Evolutionary conservation across 1,140 invertebrate species (phyloP), one percentile per base, ranked within the genome.

Genomic region (Anoplophora glabripennis): DNA sequence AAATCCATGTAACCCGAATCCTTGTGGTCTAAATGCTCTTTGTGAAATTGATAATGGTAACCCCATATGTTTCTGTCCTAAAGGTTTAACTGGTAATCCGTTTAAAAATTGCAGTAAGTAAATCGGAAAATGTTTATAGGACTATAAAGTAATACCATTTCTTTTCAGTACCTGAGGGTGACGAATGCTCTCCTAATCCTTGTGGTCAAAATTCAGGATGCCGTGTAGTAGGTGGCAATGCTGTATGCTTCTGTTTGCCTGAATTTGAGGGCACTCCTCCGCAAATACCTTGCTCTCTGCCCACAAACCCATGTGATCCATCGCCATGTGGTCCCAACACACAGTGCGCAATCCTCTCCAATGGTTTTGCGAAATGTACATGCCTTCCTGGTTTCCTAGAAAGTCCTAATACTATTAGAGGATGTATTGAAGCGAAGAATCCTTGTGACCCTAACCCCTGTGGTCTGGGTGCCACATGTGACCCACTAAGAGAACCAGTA

Each of bases 81-180:
- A 91, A 73, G 90, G 91, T 64, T 79, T 90, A 52, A 94, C 92
- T 9, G 92, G 93, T 76, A 93, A 94, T 83, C 93, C 93, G 10
- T 94, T 94, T 70, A 85, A 89, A 60, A 90, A 88, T 77, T 94
- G 92, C 81, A 92, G 91, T 94, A 85, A 83, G 89, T 92, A 72
- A 66, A 28, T 49, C 5, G 47, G 5, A 3, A 28, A 5, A 28
- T 2, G 5, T 2, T 28, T 28, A 28, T 28, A 3, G 21, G 5
- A 28, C 2, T 28, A 59, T 7, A 4, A 28, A 51, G 42, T 53
- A 7, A 40, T 59, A 53, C 58, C 45, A 49, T 44, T 47, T 49
- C 37, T 53, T 79, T 80, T 63, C 71, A 93, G 90, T 94, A 77
- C 92, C 90, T 35, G 89, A 93, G 78, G 91, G 91, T 38, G 88